These are phyloP conservation scores for Polydrusus tereticollis DNA, from an alignment of 2,888 invertebrate genomes.

Conservation along the genomic window DNA sequence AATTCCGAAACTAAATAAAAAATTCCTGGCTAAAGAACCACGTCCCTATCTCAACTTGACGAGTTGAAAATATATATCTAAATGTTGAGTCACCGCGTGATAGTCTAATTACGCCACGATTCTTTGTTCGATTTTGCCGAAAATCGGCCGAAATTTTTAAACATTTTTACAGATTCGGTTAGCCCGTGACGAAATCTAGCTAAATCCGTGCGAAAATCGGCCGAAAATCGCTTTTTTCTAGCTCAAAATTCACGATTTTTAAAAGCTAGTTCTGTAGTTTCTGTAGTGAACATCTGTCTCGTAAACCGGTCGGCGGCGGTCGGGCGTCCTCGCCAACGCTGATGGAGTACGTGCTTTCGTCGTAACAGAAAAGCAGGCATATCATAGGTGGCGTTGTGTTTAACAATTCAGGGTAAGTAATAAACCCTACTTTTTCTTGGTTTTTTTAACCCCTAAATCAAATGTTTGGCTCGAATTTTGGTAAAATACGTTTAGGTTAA, in stretches of 20 bases:
- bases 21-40: constrained; percentile 67
- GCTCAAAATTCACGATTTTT: constrained; percentile 60
- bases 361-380: constrained; percentile 62
- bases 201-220: constrained; percentile 57
- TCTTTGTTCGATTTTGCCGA: constrained; percentile 51
- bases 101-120: constrained; percentile 49
- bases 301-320: constrained; percentile 59
- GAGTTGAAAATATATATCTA: constrained; percentile 64
- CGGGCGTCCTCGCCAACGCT: constrained; percentile 60
- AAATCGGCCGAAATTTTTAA: constrained; percentile 54
- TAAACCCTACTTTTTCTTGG: constrained; percentile 66
- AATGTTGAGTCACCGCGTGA: constrained; percentile 60
- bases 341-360: constrained; percentile 68
- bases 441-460: constrained; percentile 57
- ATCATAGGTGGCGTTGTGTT: constrained; percentile 67
- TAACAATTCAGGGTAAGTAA: constrained; percentile 66
- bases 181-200: constrained; percentile 46
- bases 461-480: constrained; percentile 41
- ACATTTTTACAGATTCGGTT: constrained; percentile 60
- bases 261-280: constrained; percentile 61
- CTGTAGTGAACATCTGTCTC: constrained; percentile 63
- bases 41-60: constrained; percentile 64
- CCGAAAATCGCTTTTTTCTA: constrained; percentile 52
- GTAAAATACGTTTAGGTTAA: constrained; percentile 26
- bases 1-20: constrained; percentile 60